These are phyloP conservation scores for Pseudoatta argentina DNA, from an alignment of 1,140 invertebrate species.

Conservation along the genomic window DNA sequence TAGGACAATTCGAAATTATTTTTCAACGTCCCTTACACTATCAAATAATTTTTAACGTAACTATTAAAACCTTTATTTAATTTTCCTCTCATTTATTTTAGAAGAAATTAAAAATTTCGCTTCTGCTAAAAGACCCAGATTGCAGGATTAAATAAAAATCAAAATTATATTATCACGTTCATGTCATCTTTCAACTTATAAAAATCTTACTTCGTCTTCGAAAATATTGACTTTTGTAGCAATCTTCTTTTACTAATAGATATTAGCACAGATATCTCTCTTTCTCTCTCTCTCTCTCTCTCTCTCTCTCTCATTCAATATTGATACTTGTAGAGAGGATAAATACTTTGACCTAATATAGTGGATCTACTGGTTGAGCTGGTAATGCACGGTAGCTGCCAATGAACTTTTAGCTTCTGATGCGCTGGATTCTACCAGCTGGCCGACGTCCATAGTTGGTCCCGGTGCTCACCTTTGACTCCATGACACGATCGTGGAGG, in stretches of 20 bases:
- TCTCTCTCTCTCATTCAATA: not conserved
- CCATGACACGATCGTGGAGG: slow-evolving; percentile 45
- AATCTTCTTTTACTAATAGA: not conserved
- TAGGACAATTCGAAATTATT: too few relatives aligned
- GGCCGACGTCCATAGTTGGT: slow-evolving; percentile 60
- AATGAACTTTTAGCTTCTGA: slow-evolving; percentile 83
- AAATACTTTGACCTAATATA: not conserved
- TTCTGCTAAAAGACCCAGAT: too few relatives aligned
- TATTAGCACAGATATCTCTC: not conserved
- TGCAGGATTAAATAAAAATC: not conserved
- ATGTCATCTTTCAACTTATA: not conserved
- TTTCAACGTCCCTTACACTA: too few relatives aligned
- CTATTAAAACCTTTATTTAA: too few relatives aligned
- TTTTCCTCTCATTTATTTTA: too few relatives aligned
- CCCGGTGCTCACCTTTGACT: slow-evolving; percentile 65
- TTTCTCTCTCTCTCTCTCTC: not conserved
- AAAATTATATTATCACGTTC: not conserved
- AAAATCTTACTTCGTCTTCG: not conserved
- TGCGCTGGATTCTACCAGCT: slow-evolving; percentile 65
- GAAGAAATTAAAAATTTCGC: too few relatives aligned
- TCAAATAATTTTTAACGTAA: too few relatives aligned
- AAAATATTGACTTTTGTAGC: not conserved
- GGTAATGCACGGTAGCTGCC: slow-evolving; percentile 68
- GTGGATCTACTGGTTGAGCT: slow-evolving; percentile 35
- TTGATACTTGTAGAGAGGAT: not conserved